These are phyloP conservation scores for Melieria picta DNA, from an alignment of 2,888 invertebrate genomes.

Conservation along the genomic window DNA sequence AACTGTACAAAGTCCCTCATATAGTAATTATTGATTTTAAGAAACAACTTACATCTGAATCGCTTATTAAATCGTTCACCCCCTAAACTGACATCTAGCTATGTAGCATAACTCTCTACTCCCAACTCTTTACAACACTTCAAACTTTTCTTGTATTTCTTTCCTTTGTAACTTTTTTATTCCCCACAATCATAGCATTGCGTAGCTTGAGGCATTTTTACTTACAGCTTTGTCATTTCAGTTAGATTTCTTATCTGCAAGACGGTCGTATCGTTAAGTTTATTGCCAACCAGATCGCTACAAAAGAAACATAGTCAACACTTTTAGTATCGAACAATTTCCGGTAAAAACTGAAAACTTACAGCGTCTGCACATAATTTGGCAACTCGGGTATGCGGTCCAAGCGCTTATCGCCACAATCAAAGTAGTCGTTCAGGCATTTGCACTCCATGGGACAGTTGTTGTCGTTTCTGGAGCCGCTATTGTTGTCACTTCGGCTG, in stretches of 20 bases:
- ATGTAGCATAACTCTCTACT: no score
- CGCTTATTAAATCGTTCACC: no score
- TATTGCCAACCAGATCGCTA: conserved; percentile 71
- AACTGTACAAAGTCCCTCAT: no score
- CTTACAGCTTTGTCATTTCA: conserved; percentile 68
- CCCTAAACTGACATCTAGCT: no score
- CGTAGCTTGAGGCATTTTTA: conserved; percentile 25
- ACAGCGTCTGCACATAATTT: conserved; percentile 80
- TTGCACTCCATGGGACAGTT: conserved; percentile 74
- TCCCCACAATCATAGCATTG: no score
- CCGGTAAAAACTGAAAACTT: conserved; percentile 58
- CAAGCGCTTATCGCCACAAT: conserved; percentile 79
- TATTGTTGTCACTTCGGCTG: conserved; percentile 39
- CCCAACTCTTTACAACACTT: no score
- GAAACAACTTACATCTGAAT: no score
- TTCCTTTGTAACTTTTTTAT: no score
- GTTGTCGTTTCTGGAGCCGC: conserved; percentile 37
- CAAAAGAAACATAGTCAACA: neutral
- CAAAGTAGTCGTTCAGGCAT: conserved; percentile 78
- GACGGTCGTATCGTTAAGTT: conserved; percentile 67
- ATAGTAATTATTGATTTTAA: no score
- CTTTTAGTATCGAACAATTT: neutral
- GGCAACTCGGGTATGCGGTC: conserved; percentile 79
- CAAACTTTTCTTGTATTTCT: no score
- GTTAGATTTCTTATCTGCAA: conserved; percentile 67